Evolutionary conservation across 1,140 invertebrate genomes (phyloP).

Genomic region (Drosophila guanche): DNA sequence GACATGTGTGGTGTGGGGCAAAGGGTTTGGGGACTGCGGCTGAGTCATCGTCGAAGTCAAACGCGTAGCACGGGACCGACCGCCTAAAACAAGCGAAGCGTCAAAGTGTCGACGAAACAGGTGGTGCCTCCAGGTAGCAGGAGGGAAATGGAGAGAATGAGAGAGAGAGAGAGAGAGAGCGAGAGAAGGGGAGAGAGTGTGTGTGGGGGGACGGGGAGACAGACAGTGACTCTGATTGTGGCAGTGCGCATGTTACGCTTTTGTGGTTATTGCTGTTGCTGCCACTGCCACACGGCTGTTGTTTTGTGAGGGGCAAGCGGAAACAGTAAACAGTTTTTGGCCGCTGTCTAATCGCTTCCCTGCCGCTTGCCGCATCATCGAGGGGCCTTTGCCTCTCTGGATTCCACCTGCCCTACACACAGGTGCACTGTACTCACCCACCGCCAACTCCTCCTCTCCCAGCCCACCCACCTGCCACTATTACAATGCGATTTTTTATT

Average conservation of each 20-base stretch:
- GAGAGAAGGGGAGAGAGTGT: not conserved
- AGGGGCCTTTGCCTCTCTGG: constrained; percentile 12
- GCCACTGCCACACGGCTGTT: constrained; percentile 1
- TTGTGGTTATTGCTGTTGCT: constrained; percentile 51
- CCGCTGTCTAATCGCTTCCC: constrained; percentile 49
- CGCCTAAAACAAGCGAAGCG: constrained; percentile 70
- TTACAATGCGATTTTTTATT: constrained; percentile 64
- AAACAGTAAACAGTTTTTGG: constrained; percentile 68
- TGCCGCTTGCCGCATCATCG: constrained; percentile 31
- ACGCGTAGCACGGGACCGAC: constrained; percentile 39
- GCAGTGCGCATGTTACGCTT: constrained; percentile 61
- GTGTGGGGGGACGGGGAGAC: not conserved
- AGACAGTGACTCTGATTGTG: constrained; percentile 49
- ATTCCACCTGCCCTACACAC: constrained; percentile 15
- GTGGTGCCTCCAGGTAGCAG: constrained; percentile 22
- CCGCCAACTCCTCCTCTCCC: constrained; percentile 3
- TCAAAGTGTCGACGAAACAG: constrained; percentile 78
- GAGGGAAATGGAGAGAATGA: not conserved
- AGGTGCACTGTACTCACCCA: constrained; percentile 45
- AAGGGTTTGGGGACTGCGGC: constrained; percentile 35
- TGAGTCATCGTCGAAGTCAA: constrained; percentile 39
- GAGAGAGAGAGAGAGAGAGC: not conserved
- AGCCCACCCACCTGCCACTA: constrained; percentile 11
- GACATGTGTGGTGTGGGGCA: constrained; percentile 7
- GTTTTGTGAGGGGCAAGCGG: constrained; percentile 46